Evolutionary conservation across 2,797 vertebrate genomes (phyloP).

Genomic region (Knipowitschia caucasica): DNA sequence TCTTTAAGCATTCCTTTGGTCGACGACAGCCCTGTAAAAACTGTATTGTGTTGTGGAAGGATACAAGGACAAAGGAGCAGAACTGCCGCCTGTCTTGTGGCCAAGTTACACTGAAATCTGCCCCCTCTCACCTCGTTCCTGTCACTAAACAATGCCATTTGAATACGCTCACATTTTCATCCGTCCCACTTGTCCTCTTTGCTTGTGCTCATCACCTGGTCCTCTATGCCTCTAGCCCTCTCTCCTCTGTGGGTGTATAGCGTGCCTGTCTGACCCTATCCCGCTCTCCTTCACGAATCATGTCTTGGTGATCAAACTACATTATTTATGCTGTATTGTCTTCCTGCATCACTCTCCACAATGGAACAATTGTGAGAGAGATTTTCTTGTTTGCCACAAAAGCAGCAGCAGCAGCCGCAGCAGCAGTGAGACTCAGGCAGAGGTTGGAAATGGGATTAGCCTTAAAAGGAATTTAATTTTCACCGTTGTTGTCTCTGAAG

Average conservation of each 20-base stretch:
- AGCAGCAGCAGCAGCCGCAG: slow-evolving; percentile 37
- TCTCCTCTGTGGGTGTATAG: slow-evolving; percentile 39
- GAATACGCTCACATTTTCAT: slow-evolving; percentile 47
- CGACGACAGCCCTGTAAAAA: too few relatives aligned
- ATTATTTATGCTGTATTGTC: slow-evolving; percentile 75
- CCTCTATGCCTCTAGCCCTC: slow-evolving; percentile 29
- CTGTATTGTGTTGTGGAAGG: slow-evolving; percentile 9
- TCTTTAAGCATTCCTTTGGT: too few relatives aligned
- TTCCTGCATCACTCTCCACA: slow-evolving; percentile 73
- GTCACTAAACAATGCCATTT: slow-evolving; percentile 46
- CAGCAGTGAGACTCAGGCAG: slow-evolving; percentile 67
- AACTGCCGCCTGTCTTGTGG: slow-evolving; percentile 38
- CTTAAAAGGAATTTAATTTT: slow-evolving; percentile 84
- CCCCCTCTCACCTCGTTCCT: slow-evolving; percentile 29
- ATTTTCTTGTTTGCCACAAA: slow-evolving; percentile 77
- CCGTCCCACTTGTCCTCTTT: slow-evolving; percentile 21
- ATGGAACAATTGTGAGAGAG: slow-evolving; percentile 74
- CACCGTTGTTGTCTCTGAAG: slow-evolving; percentile 71
- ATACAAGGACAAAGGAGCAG: slow-evolving; percentile 24
- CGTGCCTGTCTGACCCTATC: slow-evolving; percentile 64
- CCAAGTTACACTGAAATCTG: slow-evolving; percentile 27
- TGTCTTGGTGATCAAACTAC: slow-evolving; percentile 61
- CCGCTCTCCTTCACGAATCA: slow-evolving; percentile 56
- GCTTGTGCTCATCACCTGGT: slow-evolving; percentile 37
- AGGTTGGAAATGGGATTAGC: slow-evolving; percentile 81